Conservation (phyloP, 2,888 invertebrate species). For the Notodonta ziczac region DNA sequence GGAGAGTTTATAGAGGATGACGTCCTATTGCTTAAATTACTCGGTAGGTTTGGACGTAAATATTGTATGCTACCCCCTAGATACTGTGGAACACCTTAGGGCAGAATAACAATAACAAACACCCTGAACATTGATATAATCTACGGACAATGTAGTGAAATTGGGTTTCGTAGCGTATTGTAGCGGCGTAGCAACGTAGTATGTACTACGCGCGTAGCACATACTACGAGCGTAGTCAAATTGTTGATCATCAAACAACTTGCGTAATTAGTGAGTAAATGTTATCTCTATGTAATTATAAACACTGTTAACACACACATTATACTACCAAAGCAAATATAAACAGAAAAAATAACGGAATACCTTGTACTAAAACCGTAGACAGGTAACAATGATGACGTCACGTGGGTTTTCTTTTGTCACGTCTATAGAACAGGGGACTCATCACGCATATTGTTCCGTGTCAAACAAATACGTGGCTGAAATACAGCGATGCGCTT, state of each 20-base stretch:
- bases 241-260: neutral
- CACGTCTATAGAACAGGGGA: constrained; percentile 31
- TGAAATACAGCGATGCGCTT: constrained; percentile 23
- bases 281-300: neutral
- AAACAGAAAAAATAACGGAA: too few relatives aligned
- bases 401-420: constrained; percentile 32
- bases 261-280: neutral
- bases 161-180: constrained; percentile 4
- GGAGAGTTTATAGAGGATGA: constrained; percentile 8
- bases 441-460: constrained; percentile 43
- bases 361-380: neutral
- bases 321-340: too few relatives aligned
- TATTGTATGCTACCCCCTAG: too few relatives aligned
- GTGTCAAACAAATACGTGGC: constrained; percentile 10
- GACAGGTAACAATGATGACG: constrained; percentile 2
- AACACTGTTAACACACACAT: too few relatives aligned
- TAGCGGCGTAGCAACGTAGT: constrained; percentile 6
- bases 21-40: neutral
- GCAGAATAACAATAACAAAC: too few relatives aligned
- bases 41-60: too few relatives aligned
- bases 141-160: too few relatives aligned
- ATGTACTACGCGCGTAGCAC: neutral
- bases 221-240: neutral
- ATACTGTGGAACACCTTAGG: too few relatives aligned
- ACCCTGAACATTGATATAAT: too few relatives aligned